These are phyloP conservation scores for Trichogramma dendrolimi DNA, from an alignment of 2,888 invertebrate species.

Conservation along the genomic window DNA sequence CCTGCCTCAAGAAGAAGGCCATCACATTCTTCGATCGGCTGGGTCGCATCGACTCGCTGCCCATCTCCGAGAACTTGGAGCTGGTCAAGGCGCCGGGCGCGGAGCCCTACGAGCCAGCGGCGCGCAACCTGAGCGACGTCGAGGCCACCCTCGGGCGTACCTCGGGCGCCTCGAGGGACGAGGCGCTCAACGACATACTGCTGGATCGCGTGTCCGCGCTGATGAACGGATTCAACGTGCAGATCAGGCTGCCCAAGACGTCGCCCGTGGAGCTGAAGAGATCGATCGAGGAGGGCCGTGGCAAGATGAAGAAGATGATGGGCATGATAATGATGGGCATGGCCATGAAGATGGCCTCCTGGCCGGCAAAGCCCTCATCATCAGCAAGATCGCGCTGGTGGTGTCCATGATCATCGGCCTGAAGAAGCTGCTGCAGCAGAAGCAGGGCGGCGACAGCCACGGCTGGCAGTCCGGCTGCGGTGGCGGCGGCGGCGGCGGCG, in stretches of 20 bases:
- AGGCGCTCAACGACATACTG: slow-evolving; percentile 64
- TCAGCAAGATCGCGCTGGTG: slow-evolving; percentile 75
- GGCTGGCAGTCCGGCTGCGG: slow-evolving; percentile 50
- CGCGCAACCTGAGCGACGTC: slow-evolving; percentile 51
- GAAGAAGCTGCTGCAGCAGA: slow-evolving; percentile 73
- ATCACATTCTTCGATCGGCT: slow-evolving; percentile 74
- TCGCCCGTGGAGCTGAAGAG: slow-evolving; percentile 65
- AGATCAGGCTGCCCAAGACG: slow-evolving; percentile 72
- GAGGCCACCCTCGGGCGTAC: slow-evolving; percentile 65
- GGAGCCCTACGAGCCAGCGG: slow-evolving; percentile 22
- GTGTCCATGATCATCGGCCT: slow-evolving; percentile 76
- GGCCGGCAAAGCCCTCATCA: slow-evolving; percentile 82
- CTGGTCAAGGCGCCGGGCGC: slow-evolving; percentile 59
- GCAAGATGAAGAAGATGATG: slow-evolving; percentile 89
- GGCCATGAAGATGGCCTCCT: slow-evolving; percentile 77
- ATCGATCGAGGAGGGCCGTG: slow-evolving; percentile 75
- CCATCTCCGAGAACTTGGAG: slow-evolving; percentile 65
- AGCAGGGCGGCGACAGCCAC: slow-evolving; percentile 56
- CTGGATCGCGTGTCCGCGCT: slow-evolving; percentile 69
- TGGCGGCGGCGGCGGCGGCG: slow-evolving; percentile 55
- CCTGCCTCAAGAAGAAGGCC: slow-evolving; percentile 78
- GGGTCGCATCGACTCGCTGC: slow-evolving; percentile 64
- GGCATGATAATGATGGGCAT: slow-evolving; percentile 87
- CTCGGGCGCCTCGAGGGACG: slow-evolving; percentile 64
- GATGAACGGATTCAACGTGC: slow-evolving; percentile 71